Percentiles rank a stretch among this genome's conserved stretches.
These are phyloP conservation scores for Microtus montanus DNA, from an alignment of 2,113 vertebrate species.

Conservation along the genomic window DNA sequence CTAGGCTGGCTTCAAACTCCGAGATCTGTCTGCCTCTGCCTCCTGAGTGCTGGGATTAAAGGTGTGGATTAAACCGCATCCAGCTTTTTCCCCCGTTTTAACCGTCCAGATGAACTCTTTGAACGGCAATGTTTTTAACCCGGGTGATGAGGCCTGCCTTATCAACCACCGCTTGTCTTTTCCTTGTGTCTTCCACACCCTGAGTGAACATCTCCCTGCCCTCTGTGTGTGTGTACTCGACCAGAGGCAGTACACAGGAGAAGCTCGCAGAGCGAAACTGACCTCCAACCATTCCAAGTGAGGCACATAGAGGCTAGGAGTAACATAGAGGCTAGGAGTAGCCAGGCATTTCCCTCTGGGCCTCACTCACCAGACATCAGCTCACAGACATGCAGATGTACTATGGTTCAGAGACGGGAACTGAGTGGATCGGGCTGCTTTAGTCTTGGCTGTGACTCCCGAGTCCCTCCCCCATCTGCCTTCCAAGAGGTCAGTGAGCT, in stretches of 20 bases:
- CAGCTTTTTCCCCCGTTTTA: not conserved
- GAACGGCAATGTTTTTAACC: not conserved
- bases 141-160: slow-evolving; percentile 26
- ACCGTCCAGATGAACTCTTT: not conserved
- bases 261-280: not conserved
- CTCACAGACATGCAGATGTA: not conserved
- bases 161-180: not conserved
- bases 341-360: not conserved
- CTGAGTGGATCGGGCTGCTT: not conserved
- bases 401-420: not conserved
- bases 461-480: too few relatives aligned
- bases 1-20: not conserved
- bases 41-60: not conserved
- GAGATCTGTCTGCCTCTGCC: not conserved
- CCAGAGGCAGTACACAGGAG: not conserved
- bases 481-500: not conserved
- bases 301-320: not conserved
- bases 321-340: not conserved
- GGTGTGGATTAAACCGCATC: not conserved
- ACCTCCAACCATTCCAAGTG: not conserved
- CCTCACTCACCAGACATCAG: not conserved
- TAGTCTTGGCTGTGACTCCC: not conserved
- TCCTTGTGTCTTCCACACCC: not conserved
- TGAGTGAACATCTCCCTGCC: not conserved
- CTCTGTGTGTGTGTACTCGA: rapidly evolving